phyloP scores from a whole-genome alignment of 2,113 vertebrate genomes.

The Apteryx mantelli region DNA sequence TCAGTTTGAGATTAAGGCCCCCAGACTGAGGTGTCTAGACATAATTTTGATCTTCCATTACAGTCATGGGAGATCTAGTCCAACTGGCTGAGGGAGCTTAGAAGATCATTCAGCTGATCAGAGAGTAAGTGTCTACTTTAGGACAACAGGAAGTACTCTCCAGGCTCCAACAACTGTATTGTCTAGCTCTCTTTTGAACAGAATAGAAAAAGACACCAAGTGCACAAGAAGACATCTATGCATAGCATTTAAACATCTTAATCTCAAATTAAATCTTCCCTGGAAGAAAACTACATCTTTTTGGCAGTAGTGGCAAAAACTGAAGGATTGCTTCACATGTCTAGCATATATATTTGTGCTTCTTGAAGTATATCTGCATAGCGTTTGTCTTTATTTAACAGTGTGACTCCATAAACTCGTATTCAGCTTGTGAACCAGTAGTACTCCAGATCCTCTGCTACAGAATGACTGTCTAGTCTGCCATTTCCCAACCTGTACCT shows the following conservation, averaged over 20 bases:
- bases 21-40: not conserved
- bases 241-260: not conserved
- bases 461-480: not conserved
- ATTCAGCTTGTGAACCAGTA: not conserved
- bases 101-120: not conserved
- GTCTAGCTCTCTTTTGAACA: not conserved
- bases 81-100: not conserved
- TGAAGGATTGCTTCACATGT: not conserved
- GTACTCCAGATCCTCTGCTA: not conserved
- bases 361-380: not conserved
- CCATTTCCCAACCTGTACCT: not conserved
- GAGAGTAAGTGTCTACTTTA: not conserved
- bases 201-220: not conserved
- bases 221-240: not conserved
- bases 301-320: not conserved
- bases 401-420: fast-evolving
- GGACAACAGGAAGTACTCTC: not conserved
- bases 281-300: not conserved
- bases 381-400: not conserved
- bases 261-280: not conserved
- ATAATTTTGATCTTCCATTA: not conserved
- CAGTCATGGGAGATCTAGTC: not conserved
- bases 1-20: not conserved
- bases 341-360: not conserved
- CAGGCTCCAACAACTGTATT: not conserved